Percentiles rank a stretch among this genome's conserved stretches.
Evolutionary conservation across 1,140 invertebrate genomes (phyloP).

Genomic region (Drosophila tsacasi): DNA sequence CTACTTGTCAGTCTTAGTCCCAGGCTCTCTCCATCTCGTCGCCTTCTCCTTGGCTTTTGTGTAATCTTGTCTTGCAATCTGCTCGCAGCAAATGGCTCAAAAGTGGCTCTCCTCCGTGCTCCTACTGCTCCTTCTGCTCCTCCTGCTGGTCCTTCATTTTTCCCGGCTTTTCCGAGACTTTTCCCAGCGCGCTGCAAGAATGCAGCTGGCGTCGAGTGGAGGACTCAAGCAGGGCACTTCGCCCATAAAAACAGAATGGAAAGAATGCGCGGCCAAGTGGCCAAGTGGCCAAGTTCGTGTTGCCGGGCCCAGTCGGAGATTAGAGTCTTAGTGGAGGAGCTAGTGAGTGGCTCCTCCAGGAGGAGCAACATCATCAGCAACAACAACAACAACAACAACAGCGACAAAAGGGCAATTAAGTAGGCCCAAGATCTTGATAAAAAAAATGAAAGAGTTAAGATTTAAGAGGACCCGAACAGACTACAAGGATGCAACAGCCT

Average conservation of each 20-base stretch:
- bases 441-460: constrained; percentile 16
- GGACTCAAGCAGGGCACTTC: constrained; percentile 77
- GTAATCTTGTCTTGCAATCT: constrained; percentile 72
- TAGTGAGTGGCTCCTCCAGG: constrained; percentile 31
- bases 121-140: too few species aligned
- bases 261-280: constrained; percentile 80
- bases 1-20: constrained; percentile 67
- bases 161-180: constrained; percentile 25
- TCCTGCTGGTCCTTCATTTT: background rate
- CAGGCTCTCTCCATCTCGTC: constrained; percentile 3
- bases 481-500: constrained; percentile 2
- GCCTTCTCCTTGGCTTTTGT: constrained; percentile 59
- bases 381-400: constrained; percentile 18
- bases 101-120: constrained; percentile 53
- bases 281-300: constrained; percentile 78
- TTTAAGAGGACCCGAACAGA: background rate
- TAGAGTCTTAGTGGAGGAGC: constrained; percentile 58
- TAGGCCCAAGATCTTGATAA: constrained; percentile 3
- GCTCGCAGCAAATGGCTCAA: constrained; percentile 73
- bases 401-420: constrained; percentile 50
- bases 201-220: constrained; percentile 72
- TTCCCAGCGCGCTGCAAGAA: constrained; percentile 55
- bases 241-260: constrained; percentile 70
- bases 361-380: constrained; percentile 11
- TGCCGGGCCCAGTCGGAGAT: constrained; percentile 54